A percentile compares a stretch with the other conserved stretches of the same genome.
These are phyloP conservation scores for Manduca sexta DNA, from an alignment of 1,140 invertebrate species.

Conservation along the genomic window DNA sequence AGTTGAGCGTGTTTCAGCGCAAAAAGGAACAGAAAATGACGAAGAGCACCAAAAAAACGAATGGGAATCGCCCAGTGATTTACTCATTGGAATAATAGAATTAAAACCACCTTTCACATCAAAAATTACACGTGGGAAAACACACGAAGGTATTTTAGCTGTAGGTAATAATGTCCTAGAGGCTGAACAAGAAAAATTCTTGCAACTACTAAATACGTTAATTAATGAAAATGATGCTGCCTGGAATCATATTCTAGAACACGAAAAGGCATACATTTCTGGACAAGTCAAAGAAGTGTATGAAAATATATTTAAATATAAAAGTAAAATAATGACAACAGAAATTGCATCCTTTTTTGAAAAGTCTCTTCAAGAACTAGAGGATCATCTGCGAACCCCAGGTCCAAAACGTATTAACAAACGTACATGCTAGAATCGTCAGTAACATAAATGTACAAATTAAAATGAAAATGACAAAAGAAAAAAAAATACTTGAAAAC, in stretches of 20 bases:
- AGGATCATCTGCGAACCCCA: conserved; percentile 45
- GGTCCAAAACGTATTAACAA: conserved; percentile 30
- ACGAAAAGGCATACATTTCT: conserved; percentile 35
- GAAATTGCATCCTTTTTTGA: conserved; percentile 52
- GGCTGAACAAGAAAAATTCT: conserved; percentile 33
- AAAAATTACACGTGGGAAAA: conserved; percentile 57
- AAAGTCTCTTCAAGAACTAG: conserved; percentile 43
- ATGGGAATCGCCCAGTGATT: conserved; percentile 61
- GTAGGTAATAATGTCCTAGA: conserved; percentile 48
- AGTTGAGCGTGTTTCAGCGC: conserved; percentile 3
- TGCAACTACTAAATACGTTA: conserved; percentile 25
- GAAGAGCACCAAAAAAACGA: conserved; percentile 12
- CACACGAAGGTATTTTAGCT: conserved; percentile 51
- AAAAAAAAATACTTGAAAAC: conserved; percentile 39
- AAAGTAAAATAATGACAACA: conserved; percentile 44
- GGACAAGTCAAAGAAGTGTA: conserved; percentile 39
- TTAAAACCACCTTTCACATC: conserved; percentile 58
- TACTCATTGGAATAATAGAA: conserved; percentile 47
- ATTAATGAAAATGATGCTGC: conserved; percentile 48
- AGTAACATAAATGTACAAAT: conserved; percentile 46
- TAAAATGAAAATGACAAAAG: conserved; percentile 34
- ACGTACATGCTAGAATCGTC: conserved; percentile 38
- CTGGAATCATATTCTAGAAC: conserved; percentile 44
- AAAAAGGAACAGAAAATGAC: conserved; percentile 4
- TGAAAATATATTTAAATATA: conserved; percentile 38